These are phyloP conservation scores for Parazoanthus darwini DNA, from an alignment of 92 coral and sea anemone species.

Conservation along the genomic window DNA sequence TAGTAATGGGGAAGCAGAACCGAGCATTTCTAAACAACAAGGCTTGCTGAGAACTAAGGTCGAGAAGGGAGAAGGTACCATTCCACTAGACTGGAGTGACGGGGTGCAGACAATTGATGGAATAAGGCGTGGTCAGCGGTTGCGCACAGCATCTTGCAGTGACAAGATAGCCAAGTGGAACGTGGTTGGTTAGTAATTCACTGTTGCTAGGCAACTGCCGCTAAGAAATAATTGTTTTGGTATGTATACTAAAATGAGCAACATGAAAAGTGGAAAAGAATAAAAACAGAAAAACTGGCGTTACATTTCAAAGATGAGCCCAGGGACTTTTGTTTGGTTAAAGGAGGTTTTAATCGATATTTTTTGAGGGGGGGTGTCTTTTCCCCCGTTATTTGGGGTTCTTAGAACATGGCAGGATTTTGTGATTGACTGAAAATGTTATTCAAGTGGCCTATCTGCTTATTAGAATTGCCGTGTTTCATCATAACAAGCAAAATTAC, in stretches of 20 bases:
- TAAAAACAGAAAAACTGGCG: too few relatives aligned
- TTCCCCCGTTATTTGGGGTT: too few relatives aligned
- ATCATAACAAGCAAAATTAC: too few relatives aligned
- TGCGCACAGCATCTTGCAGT: slow-evolving; percentile 92
- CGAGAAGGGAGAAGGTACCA: slow-evolving; percentile 93
- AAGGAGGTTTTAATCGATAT: too few relatives aligned
- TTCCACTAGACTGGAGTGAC: slow-evolving; percentile 74
- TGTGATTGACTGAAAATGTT: too few relatives aligned
- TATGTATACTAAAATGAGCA: not conserved
- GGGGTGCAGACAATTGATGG: slow-evolving; percentile 87
- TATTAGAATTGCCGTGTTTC: too few relatives aligned
- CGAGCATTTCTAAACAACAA: slow-evolving; percentile 39
- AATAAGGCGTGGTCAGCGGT: slow-evolving; percentile 74
- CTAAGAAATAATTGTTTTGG: not conserved
- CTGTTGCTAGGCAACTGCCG: not conserved
- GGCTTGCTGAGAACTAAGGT: slow-evolving; percentile 90
- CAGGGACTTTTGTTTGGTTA: too few relatives aligned
- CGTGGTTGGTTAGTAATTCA: slow-evolving; percentile 68
- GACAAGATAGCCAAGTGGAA: slow-evolving; percentile 91
- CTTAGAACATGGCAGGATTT: too few relatives aligned
- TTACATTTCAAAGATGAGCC: too few relatives aligned
- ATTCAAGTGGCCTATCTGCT: too few relatives aligned
- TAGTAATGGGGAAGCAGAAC: not conserved
- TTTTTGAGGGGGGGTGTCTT: too few relatives aligned
- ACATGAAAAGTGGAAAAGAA: too few relatives aligned